phyloP scores from a whole-genome alignment of 2,888 invertebrate species.

The Spisula subtruncata region DNA sequence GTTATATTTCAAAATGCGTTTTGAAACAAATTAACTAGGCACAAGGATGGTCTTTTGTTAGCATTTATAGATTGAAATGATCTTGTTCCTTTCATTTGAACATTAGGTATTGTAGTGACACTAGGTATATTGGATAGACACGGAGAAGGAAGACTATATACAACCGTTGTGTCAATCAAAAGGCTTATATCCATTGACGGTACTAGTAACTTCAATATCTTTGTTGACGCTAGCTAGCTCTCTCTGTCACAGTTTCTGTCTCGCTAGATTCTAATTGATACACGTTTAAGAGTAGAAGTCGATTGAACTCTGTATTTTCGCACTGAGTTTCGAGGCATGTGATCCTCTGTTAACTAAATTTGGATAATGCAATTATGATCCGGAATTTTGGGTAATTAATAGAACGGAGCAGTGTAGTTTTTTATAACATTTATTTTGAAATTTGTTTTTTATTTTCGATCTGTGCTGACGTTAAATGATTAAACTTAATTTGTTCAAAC shows the following conservation, averaged over 20 bases:
- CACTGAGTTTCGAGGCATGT: neutral
- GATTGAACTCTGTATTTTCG: neutral
- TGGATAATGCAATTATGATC: conserved; percentile 7
- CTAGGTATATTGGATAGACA: neutral
- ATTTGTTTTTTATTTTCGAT: neutral
- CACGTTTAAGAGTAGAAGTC: neutral
- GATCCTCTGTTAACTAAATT: neutral
- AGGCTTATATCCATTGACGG: neutral
- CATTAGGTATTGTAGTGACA: neutral
- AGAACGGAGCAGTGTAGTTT: neutral
- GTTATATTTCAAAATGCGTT: neutral
- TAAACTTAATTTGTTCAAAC: neutral
- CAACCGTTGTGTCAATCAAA: conserved; percentile 3
- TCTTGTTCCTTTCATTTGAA: neutral
- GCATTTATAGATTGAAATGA: neutral
- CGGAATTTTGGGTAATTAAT: conserved; percentile 17
- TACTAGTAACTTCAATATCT: neutral
- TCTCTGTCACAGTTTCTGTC: neutral
- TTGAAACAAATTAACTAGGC: neutral
- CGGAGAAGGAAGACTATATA: neutral
- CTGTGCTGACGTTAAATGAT: neutral
- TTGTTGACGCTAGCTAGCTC: neutral
- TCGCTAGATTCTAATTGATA: neutral
- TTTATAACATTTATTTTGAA: neutral
- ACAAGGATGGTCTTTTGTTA: neutral